A percentile compares a stretch with the other conserved stretches of the same genome.
phyloP scores from a whole-genome alignment of 1,140 invertebrate genomes.

The Brachionus koreanus region DNA sequence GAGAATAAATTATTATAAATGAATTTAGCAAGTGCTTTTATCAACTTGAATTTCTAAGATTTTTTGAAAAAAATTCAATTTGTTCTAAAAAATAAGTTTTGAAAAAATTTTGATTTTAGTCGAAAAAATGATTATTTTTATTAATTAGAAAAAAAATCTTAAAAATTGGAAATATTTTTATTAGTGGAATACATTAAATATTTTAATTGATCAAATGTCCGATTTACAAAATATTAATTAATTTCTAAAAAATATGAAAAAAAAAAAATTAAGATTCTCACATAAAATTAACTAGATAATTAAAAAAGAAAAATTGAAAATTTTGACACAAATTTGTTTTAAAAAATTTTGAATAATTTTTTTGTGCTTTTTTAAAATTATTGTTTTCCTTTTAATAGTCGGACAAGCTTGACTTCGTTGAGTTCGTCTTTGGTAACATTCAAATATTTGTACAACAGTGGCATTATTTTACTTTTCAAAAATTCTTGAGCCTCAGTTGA shows the following conservation, averaged over 20 bases:
- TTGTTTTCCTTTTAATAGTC: slow-evolving; percentile 21
- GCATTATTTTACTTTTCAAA: slow-evolving; percentile 18
- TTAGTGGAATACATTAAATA: not conserved
- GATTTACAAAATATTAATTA: not conserved
- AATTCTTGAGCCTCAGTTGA: slow-evolving; percentile 36
- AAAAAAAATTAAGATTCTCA: slow-evolving; percentile 1
- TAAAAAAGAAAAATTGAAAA: not conserved
- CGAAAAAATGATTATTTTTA: no score
- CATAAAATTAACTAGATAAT: not conserved
- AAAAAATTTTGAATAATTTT: not conserved
- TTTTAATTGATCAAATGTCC: slow-evolving; percentile 1
- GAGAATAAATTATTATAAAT: not conserved
- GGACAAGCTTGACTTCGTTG: slow-evolving; percentile 22
- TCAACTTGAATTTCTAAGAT: no score
- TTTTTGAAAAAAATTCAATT: no score
- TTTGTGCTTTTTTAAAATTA: not conserved
- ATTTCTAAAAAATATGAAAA: not conserved
- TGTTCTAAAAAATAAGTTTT: no score
- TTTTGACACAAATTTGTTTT: not conserved
- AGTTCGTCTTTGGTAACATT: slow-evolving; percentile 26
- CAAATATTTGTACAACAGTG: slow-evolving; percentile 29
- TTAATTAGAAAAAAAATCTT: not conserved
- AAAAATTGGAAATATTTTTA: not conserved
- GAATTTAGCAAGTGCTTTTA: no score
- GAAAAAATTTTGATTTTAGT: no score